Evolutionary conservation across 2,113 vertebrate species (phyloP), one percentile per base, ranked within the genome.

Genomic region (Protomyctophum bolini): DNA sequence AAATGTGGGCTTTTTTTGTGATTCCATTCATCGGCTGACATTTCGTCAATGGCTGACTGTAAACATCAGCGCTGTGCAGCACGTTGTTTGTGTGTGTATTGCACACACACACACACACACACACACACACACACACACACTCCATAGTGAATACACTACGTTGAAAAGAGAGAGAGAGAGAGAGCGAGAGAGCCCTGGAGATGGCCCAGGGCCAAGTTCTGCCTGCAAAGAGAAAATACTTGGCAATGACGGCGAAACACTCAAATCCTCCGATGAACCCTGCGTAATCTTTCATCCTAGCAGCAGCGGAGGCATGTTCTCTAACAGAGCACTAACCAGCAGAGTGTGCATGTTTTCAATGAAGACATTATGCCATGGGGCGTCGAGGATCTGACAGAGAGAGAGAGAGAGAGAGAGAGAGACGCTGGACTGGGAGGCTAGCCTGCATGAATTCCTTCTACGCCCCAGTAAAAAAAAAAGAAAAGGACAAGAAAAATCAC

Each of bases 131-230:
- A 41, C 33, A 41, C 33, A 41, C 33, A 41, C 33, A 41, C 76
- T 87, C 83, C 81, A 82, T 74, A 75, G 80, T 81, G 83, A 85
- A 84, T 75, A 63, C 74, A 71, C n/a, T 58, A 76, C 72, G 86
- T 83, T 88, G 75, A 21, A 71, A 65, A 75, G 28, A 60, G 10
- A 60, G 71, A 76, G 54, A 50, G 45, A 73, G 33, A 55, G 46
- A 48, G 63, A 72, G n/a, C 75, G 45, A 51, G 10, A n/a, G 60
- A 29, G 52, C 68, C 73, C 70, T 61, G 71, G 63, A 83, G 76
- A 75, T 75, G 81, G 81, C 81, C 73, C 57, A 6, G 0, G 56
- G 84, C 79, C 82, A 84, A 64, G 70, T 21, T 68, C 77, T 6
- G 66, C 72, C 74, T 56, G 80, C 67, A 84, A 21, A 41, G 76